Base-by-base conservation (phyloP, 1,140 invertebrate species). In the Ips nitidus region DNA sequence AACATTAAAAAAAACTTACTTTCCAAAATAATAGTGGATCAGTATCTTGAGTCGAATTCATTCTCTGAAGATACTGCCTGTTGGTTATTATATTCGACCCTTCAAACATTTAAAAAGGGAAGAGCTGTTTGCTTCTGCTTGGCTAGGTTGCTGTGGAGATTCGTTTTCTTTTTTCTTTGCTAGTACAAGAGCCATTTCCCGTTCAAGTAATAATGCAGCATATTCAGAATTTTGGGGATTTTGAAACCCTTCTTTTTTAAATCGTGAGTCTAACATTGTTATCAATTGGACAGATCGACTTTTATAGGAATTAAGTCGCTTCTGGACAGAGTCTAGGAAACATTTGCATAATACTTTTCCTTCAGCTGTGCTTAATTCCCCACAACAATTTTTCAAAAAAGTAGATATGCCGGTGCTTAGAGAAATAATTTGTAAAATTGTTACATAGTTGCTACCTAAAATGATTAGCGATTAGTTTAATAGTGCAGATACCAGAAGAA, bases 371-470 rank as follows among this genome's bases (percentile, higher is more conserved):
- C 45, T n/a, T 5, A 66, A 38, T 41, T 66, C 64, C 8, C 7
- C 36, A 7, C 7, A 43, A 37, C 1, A 8, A 45, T 52, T 4
- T 45, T 55, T 22, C 36, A 66, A 58, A 58, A 7, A 41, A 43
- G n/a, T 37, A 43, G 57, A 45, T 1, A 66, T 43, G 3, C 65
- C n/a, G 37, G 22, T 41, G 4, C 36, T 57, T 45, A 68, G 36
- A 1, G 56, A 2, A 41, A 68, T 68, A 22, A 68, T 41, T 42
- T 59, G n/a, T 43, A 42, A 45, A 0, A 66, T 50, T 2, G 64
- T 66, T 41, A 66, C 64, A 66, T 66, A 66, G 3, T 58, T 66
- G n/a, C n/a, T n/a, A n/a, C n/a, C n/a, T n/a, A n/a, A n/a, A n/a
- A n/a, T n/a, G n/a, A n/a, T n/a, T n/a, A n/a, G n/a, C n/a, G n/a